These are phyloP conservation scores for Opisthocomus hoazin DNA, from an alignment of 2,113 vertebrate species.

Conservation along the genomic window DNA sequence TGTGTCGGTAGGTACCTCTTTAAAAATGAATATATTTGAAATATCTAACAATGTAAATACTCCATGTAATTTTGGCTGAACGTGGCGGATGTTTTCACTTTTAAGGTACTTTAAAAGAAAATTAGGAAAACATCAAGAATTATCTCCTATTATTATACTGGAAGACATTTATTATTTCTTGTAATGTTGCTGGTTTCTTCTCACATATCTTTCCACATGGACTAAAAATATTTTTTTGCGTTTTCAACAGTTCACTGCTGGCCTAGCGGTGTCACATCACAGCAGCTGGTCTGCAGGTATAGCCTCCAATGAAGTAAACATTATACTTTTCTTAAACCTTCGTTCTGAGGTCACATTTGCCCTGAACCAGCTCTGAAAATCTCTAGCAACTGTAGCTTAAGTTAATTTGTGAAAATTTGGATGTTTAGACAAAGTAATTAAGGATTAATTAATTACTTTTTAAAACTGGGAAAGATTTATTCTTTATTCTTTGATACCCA, in stretches of 20 bases:
- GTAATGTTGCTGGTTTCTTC: neutral
- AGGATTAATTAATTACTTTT: neutral
- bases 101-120: neutral
- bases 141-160: neutral
- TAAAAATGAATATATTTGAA: neutral
- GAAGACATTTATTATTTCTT: neutral
- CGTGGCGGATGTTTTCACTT: neutral
- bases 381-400: neutral
- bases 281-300: neutral
- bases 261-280: neutral
- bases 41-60: neutral
- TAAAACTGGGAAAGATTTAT: neutral
- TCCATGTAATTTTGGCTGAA: neutral
- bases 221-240: neutral
- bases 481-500: neutral
- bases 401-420: neutral
- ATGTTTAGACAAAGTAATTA: neutral
- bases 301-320: neutral
- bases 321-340: neutral
- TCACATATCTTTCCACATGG: neutral
- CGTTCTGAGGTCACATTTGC: neutral
- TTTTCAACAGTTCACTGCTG: neutral
- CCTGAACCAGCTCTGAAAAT: neutral
- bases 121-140: neutral
- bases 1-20: neutral